Conservation (phyloP, 1,140 invertebrate species). For the Drosophila equinoxialis region DNA sequence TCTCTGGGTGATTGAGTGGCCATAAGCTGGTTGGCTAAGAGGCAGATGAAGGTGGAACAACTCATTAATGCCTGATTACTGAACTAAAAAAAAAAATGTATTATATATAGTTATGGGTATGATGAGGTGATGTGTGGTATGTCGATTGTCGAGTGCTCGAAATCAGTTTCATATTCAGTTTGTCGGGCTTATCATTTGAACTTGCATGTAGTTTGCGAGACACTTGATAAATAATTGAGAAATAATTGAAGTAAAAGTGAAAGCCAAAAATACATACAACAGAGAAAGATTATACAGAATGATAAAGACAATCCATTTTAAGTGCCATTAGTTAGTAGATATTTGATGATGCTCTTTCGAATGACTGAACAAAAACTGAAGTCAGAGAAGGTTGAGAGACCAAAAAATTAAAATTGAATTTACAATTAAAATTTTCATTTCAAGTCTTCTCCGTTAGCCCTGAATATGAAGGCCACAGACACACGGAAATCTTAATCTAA, state of each 20-base stretch:
- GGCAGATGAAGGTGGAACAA: conserved; percentile 14
- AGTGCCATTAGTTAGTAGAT: no score
- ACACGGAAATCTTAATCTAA: background rate
- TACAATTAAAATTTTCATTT: conserved; percentile 2
- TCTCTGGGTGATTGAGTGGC: conserved; percentile 42
- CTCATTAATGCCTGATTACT: conserved; percentile 56
- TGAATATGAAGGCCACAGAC: background rate
- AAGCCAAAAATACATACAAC: background rate
- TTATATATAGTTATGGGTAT: background rate
- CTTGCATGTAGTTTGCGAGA: background rate
- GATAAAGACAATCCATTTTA: background rate
- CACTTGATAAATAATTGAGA: conserved; percentile 20
- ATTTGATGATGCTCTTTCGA: no score
- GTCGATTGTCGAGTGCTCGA: no score
- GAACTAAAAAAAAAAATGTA: background rate
- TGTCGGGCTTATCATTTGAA: conserved; percentile 10
- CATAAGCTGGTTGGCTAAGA: conserved; percentile 1
- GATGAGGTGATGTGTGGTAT: background rate
- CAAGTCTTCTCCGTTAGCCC: background rate
- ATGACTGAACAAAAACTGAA: no score
- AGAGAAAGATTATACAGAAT: background rate
- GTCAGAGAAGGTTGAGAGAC: background rate
- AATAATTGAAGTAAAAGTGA: conserved; percentile 11
- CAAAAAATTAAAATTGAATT: conserved; percentile 1
- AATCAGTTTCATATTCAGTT: background rate